Base-by-base conservation (phyloP, 2,888 invertebrate species). In the Plutella xylostella region DNA sequence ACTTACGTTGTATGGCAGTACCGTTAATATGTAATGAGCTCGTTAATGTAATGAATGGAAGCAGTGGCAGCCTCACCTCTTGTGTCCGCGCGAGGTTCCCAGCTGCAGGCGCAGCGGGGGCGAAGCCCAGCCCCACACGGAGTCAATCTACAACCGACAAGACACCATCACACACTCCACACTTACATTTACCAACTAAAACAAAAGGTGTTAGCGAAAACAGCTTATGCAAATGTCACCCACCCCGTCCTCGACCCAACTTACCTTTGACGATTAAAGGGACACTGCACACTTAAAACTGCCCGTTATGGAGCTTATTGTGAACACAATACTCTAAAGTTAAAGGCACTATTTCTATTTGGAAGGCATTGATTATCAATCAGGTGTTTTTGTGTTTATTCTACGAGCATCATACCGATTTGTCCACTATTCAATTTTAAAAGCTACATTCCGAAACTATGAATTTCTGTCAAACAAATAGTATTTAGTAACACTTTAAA, bases 41-140 rank as follows among this genome's bases (percentile, higher is more conserved):
- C 33, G 12, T 25, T 22, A 25, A 15, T 39, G 39, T 42, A 31
- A 31, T 42, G 31, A 30, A 6, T 22, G 37, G 7, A 7, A 4
- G 14, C 28, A 25, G 25, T 17, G 39, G 9, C n/a, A 21, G 61
- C 65, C 63, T 71, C 67, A 82, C 83, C 82, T 83, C 56, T 82
- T 82, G 60, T 72, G 80, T 56, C 74, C 80, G 63, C 83, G 83
- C 68, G 87, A 86, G 78, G 88, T 87, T 70, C 88, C 87, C 87
- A 89, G 86, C 85, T 91, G 91, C 82, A 91, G 86, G 65, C 91
- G 90, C 88, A 91, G 89, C 87, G 91, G 91, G 89, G 92, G 93
- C 86, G 93, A 93, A 88, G 92, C 92, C 93, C 93, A 94, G 83
- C 93, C 93, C 94, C 94, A 93, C 93, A 92, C 93, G 84, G 92